These are phyloP conservation scores for Cheilosia pagana DNA, from an alignment of 2,888 invertebrate species.

Conservation along the genomic window DNA sequence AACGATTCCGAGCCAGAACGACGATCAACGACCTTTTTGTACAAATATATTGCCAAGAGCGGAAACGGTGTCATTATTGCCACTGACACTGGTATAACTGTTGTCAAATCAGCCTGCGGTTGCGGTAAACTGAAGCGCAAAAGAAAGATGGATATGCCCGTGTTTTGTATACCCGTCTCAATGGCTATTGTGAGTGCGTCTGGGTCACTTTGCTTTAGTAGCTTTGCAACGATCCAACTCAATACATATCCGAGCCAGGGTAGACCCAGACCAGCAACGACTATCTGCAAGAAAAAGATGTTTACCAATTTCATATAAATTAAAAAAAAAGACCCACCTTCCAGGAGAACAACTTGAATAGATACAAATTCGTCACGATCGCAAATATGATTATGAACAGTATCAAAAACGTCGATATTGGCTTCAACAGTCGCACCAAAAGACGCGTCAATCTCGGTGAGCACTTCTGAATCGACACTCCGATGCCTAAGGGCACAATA, in stretches of 20 bases:
- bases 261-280: constrained; percentile 90
- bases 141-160: constrained; percentile 94
- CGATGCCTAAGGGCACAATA: constrained; percentile 89
- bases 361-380: constrained; percentile 93
- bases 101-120: constrained; percentile 94
- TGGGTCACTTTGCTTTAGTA: constrained; percentile 86
- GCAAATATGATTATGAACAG: constrained; percentile 94
- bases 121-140: constrained; percentile 91
- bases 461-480: constrained; percentile 87
- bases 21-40: constrained; percentile 77
- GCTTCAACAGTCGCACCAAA: constrained; percentile 92
- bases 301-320: background rate
- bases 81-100: constrained; percentile 94
- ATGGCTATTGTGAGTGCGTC: constrained; percentile 95
- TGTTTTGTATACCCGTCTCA: constrained; percentile 97
- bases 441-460: constrained; percentile 88
- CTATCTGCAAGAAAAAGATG: constrained; percentile 85
- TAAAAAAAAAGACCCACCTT: constrained; percentile 85
- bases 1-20: background rate
- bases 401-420: constrained; percentile 91
- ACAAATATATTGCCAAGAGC: constrained; percentile 86
- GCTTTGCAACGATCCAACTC: constrained; percentile 87
- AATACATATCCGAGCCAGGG: constrained; percentile 92
- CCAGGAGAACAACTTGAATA: constrained; percentile 95
- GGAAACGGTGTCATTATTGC: constrained; percentile 98